phyloP scores from a whole-genome alignment of 2,113 vertebrate genomes.

The Limanda limanda region DNA sequence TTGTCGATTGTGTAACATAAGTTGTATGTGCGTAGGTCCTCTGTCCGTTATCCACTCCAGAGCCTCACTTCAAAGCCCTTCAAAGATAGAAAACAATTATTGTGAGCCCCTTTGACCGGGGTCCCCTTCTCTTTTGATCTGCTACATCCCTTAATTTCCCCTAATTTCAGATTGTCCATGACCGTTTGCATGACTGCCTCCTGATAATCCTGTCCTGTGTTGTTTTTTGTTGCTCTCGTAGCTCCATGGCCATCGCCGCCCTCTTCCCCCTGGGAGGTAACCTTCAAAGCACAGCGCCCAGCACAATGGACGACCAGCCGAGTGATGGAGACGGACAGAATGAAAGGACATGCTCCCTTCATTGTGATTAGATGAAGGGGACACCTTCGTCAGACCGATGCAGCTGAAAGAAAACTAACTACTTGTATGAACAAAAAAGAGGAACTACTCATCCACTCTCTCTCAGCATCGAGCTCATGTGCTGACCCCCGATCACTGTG shows the following conservation, averaged over 20 bases:
- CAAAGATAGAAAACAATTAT: conserved; percentile 45
- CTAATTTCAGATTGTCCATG: conserved; percentile 50
- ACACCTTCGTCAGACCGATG: conserved; percentile 12
- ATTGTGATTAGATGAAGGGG: conserved; percentile 62
- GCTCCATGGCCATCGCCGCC: conserved; percentile 58
- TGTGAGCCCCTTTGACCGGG: conserved; percentile 42
- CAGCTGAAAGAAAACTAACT: neutral
- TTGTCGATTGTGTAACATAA: conserved; percentile 31
- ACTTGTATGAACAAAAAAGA: neutral
- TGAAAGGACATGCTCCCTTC: conserved; percentile 44
- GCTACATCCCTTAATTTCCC: conserved; percentile 59
- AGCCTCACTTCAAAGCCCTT: conserved; percentile 69
- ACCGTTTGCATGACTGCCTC: conserved; percentile 59
- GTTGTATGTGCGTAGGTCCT: conserved; percentile 43
- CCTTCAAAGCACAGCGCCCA: conserved; percentile 46
- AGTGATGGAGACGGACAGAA: conserved; percentile 56
- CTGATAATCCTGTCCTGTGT: conserved; percentile 67
- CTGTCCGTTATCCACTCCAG: conserved; percentile 53
- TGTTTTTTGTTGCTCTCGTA: conserved; percentile 67
- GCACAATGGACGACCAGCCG: conserved; percentile 58
- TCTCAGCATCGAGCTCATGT: conserved; percentile 8
- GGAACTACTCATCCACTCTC: neutral
- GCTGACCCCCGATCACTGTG: conserved; percentile 66
- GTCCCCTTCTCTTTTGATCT: conserved; percentile 66
- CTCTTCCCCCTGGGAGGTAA: conserved; percentile 34